phyloP scores from a whole-genome alignment of 1,140 invertebrate genomes.

The Zelostemma sp. region DNA sequence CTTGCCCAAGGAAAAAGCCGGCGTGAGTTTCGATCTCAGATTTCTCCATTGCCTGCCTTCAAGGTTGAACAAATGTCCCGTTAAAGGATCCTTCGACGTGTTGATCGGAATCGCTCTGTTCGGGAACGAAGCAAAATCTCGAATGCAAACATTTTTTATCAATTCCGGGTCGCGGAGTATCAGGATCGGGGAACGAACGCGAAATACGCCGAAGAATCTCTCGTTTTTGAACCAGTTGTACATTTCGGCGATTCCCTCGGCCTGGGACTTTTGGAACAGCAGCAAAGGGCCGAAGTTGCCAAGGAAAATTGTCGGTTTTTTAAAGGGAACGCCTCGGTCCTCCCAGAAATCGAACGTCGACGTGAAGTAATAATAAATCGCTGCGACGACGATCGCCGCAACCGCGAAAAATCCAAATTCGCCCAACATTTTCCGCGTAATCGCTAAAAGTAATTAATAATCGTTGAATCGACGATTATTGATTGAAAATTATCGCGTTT shows the following conservation, averaged over 20 bases:
- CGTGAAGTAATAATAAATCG: constrained; percentile 54
- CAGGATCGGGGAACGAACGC: constrained; percentile 66
- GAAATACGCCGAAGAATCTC: constrained; percentile 66
- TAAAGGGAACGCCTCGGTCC: constrained; percentile 60
- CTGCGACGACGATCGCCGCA: neutral
- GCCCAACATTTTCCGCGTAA: too few species aligned
- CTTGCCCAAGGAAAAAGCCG: constrained; percentile 71
- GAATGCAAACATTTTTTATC: constrained; percentile 67
- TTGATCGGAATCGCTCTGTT: constrained; percentile 65
- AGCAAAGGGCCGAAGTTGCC: constrained; percentile 63
- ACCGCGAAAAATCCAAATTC: neutral
- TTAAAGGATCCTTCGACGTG: constrained; percentile 54
- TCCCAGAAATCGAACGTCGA: constrained; percentile 68
- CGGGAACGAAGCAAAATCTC: constrained; percentile 70
- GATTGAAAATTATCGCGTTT: too few species aligned
- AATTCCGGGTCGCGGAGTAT: constrained; percentile 70
- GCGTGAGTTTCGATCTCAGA: constrained; percentile 68
- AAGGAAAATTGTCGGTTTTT: constrained; percentile 64
- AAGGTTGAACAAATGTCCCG: constrained; percentile 63
- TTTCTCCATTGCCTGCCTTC: constrained; percentile 70
- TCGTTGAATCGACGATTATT: too few species aligned
- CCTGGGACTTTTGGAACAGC: constrained; percentile 55
- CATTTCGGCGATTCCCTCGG: constrained; percentile 57
- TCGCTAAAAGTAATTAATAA: too few species aligned
- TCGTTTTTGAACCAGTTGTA: constrained; percentile 63